Evolutionary conservation across 1,140 invertebrate genomes (phyloP).

Genomic region (Magallana ariakensis): DNA sequence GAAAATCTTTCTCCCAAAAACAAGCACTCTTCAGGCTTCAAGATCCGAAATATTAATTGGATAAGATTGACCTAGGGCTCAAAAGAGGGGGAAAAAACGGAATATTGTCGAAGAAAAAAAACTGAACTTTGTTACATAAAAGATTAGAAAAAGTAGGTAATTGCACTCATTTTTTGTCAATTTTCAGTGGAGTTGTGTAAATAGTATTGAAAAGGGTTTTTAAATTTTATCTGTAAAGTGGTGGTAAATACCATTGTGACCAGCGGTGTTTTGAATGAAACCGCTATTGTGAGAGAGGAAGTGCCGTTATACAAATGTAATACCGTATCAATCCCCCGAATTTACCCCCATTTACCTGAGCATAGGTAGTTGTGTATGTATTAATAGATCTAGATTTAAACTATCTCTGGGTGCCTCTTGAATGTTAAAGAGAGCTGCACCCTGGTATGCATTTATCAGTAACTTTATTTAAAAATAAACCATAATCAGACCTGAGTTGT

Average conservation of each 20-base stretch:
- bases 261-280: not conserved
- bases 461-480: not conserved
- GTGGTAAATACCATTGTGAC: not conserved
- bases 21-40: not conserved
- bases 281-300: not conserved
- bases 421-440: slow-evolving; percentile 5
- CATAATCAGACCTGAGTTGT: slow-evolving; percentile 6
- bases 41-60: slow-evolving; percentile 18
- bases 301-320: not conserved
- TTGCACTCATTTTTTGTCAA: not conserved
- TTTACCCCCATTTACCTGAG: slow-evolving; percentile 30
- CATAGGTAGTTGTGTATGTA: slow-evolving; percentile 38
- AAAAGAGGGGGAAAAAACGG: not conserved
- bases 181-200: slow-evolving; percentile 12
- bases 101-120: not conserved
- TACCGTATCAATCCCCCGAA: not conserved
- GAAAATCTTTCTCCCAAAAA: slow-evolving; percentile 27
- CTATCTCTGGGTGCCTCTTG: slow-evolving; percentile 22
- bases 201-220: slow-evolving; percentile 11
- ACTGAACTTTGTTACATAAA: not conserved
- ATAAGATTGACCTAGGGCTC: slow-evolving; percentile 9
- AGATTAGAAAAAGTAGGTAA: not conserved
- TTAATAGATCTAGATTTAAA: slow-evolving; percentile 37
- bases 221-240: not conserved
- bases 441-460: slow-evolving; percentile 20